Percentiles rank a stretch among this genome's conserved stretches.
Conservation (phyloP, 2,113 vertebrate genomes). For the Crotalus tigris region DNA sequence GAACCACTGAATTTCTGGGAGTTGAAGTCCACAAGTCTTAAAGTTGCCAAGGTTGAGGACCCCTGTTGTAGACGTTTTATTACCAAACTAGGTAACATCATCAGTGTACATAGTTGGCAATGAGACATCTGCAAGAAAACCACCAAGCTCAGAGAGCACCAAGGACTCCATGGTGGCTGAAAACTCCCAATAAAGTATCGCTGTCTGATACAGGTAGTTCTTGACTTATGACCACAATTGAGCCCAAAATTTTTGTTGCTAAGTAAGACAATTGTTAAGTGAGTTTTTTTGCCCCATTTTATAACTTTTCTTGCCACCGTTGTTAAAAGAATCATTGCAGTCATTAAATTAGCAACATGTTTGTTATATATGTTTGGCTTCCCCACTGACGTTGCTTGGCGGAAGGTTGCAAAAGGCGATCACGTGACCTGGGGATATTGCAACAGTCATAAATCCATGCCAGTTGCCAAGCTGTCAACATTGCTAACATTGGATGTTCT, state of each 20-base stretch:
- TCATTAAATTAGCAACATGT: neutral
- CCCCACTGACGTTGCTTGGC: neutral
- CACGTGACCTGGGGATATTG: neutral
- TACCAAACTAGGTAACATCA: neutral
- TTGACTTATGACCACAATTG: neutral
- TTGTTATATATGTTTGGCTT: neutral
- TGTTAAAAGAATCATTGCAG: neutral
- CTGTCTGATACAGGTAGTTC: no score
- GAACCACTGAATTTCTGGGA: no score
- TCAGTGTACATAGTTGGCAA: neutral
- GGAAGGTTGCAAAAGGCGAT: neutral
- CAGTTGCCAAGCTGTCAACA: neutral
- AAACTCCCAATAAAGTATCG: neutral
- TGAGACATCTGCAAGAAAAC: neutral
- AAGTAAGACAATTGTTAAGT: neutral
- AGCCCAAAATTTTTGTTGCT: neutral
- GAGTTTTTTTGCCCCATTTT: neutral
- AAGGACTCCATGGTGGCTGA: neutral
- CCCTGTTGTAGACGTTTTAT: neutral
- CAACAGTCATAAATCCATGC: neutral
- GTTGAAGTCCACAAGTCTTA: no score
- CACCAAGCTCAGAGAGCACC: neutral
- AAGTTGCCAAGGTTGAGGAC: no score
- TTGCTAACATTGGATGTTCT: no score
- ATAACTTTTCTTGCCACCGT: neutral